Evolutionary conservation across 2,888 invertebrate genomes (phyloP), one percentile per base, ranked within the genome.

Genomic region (Lampropteryx suffumata): DNA sequence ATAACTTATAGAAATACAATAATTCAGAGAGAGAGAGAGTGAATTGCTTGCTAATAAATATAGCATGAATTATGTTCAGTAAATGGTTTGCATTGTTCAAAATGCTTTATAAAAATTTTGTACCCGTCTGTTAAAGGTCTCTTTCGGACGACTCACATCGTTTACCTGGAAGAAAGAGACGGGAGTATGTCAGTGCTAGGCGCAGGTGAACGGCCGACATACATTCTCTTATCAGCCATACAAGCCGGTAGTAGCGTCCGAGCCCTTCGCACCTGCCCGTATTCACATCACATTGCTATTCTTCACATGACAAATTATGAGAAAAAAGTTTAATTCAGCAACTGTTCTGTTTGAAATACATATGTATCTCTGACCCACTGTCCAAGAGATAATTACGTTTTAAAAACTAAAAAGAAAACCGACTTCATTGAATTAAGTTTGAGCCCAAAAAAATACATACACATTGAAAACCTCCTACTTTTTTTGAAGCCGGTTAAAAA

Each of bases 131-230:
- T 30, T 37, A 57, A 14, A 11, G 61, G 30, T 68, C 69, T 63
- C 65, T 75, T 69, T 67, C 68, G 63, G 70, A 57, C 55, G 44
- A 49, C 57, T 53, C 44, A 33, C 33, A 40, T 33, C 39, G 42
- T 17, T 46, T 10, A 62, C 51, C 55, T 55, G 76, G 64, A 72
- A 59, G 78, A 84, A 61, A 69, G 71, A 76, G 80, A 84, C 57
- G 68, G 65, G 46, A 73, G 71, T 80, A 75, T 84, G 83, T 84
- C 79, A 84, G 80, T 83, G 17, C 17, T 17, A 81, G 84, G 82
- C 69, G 80, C 84, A 79, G 89, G 87, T 89, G 84, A 88, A 88
- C 76, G 89, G 73, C 85, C 88, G 85, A 73, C 87, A 84, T 73
- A 89, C 84, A 87, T 89, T 86, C 74, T 74, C 79, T 86, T 88